Percentiles rank a stretch among this genome's conserved stretches.
Conservation (phyloP, 2,797 vertebrate genomes). For the Setipinna tenuifilis region DNA sequence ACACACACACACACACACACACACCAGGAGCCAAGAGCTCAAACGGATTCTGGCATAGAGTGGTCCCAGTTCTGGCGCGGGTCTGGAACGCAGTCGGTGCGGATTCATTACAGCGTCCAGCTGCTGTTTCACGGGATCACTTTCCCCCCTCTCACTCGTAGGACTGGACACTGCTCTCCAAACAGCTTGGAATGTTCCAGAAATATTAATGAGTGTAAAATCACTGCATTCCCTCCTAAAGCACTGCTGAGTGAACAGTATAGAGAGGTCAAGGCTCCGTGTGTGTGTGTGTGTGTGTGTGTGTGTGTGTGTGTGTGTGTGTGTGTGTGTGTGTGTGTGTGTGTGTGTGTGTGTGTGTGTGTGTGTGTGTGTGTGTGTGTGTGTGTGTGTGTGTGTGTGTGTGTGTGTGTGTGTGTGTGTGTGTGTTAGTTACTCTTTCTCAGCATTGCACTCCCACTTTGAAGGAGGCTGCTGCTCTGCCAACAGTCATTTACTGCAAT, state of each 20-base stretch:
- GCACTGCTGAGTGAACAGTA: not conserved
- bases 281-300: not conserved
- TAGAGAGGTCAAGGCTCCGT: not conserved
- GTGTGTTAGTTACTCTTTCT: not conserved
- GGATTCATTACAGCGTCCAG: not conserved
- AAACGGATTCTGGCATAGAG: not conserved
- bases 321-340: not conserved
- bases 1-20: not conserved
- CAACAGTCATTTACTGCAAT: conserved; percentile 18
- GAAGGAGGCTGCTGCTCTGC: not conserved
- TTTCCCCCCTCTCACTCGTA: not conserved
- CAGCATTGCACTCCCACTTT: not conserved
- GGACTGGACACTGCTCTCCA: not conserved
- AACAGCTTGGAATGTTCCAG: conserved; percentile 12
- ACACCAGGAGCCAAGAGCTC: not conserved
- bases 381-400: not conserved
- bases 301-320: not conserved
- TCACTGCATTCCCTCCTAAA: not conserved
- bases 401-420: not conserved
- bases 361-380: not conserved
- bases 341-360: not conserved
- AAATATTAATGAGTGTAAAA: conserved; percentile 7
- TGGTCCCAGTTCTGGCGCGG: not conserved
- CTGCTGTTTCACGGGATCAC: not conserved
- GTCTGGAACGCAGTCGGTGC: not conserved